phyloP scores from a whole-genome alignment of 1,140 invertebrate genomes.

The Diplogasteroides magnus region DNA sequence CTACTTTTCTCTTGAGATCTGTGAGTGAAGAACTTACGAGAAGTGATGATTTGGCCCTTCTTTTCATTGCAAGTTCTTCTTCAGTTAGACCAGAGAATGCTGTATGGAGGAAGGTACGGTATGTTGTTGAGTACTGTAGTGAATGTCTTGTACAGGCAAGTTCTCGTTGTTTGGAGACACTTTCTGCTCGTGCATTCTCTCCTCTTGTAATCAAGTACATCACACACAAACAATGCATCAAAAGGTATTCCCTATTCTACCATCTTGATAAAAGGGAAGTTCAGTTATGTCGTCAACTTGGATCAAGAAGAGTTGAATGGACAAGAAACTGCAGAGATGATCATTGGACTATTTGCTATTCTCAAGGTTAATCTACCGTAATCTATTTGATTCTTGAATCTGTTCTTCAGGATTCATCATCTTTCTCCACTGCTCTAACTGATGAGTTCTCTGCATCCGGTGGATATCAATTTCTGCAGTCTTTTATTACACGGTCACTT shows the following conservation, averaged over 20 bases:
- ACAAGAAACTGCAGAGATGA: constrained; percentile 73
- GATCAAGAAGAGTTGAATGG: constrained; percentile 50
- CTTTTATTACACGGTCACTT: constrained; percentile 70
- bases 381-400: neutral
- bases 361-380: constrained; percentile 65
- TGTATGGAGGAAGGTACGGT: constrained; percentile 93
- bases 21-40: constrained; percentile 90
- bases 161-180: neutral
- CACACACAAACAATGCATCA: constrained; percentile 90
- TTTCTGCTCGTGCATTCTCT: constrained; percentile 78
- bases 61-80: constrained; percentile 92
- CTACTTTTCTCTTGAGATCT: constrained; percentile 18
- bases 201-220: constrained; percentile 89
- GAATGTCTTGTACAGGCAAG: neutral
- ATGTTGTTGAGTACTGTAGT: constrained; percentile 87
- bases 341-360: constrained; percentile 94
- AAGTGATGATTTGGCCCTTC: constrained; percentile 87
- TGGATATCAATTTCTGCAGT: constrained; percentile 86
- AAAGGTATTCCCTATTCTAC: constrained; percentile 93
- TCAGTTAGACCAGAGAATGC: constrained; percentile 67
- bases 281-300: constrained; percentile 76
- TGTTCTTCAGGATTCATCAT: constrained; percentile 75
- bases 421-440: constrained; percentile 82
- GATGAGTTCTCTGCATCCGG: constrained; percentile 91
- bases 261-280: constrained; percentile 73